phyloP scores from a whole-genome alignment of 2,888 invertebrate genomes.

The Drosophila conformis region DNA sequence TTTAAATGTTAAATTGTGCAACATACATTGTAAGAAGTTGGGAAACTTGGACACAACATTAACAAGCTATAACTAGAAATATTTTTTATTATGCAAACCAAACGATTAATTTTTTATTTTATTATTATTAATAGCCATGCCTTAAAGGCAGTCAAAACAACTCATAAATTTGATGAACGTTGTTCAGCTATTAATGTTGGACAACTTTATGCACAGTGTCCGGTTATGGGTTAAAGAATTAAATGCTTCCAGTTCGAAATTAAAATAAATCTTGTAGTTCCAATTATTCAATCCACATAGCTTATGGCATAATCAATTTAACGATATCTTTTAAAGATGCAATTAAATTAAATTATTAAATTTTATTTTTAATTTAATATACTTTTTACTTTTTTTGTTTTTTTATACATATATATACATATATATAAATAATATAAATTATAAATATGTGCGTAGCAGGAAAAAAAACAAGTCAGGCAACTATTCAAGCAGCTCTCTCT shows the following conservation, averaged over 20 bases:
- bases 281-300: background rate
- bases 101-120: background rate
- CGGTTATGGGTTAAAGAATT: background rate
- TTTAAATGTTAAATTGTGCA: background rate
- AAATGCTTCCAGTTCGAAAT: background rate
- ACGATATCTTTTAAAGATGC: background rate
- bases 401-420: background rate
- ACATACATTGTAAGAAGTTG: too few relatives aligned
- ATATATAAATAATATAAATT: background rate
- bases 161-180: background rate
- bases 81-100: background rate
- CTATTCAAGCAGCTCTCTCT: constrained; percentile 3
- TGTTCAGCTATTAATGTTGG: background rate
- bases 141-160: background rate
- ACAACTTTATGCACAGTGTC: background rate
- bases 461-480: background rate
- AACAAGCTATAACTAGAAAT: background rate
- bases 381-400: background rate
- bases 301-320: background rate
- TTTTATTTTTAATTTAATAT: too few relatives aligned
- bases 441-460: background rate
- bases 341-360: background rate
- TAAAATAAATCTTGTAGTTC: background rate
- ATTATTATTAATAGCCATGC: background rate
- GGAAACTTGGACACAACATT: background rate